A percentile compares a stretch with the other conserved stretches of the same genome.
Conservation (phyloP, 2,113 vertebrate genomes). For the Macaca mulatta region DNA sequence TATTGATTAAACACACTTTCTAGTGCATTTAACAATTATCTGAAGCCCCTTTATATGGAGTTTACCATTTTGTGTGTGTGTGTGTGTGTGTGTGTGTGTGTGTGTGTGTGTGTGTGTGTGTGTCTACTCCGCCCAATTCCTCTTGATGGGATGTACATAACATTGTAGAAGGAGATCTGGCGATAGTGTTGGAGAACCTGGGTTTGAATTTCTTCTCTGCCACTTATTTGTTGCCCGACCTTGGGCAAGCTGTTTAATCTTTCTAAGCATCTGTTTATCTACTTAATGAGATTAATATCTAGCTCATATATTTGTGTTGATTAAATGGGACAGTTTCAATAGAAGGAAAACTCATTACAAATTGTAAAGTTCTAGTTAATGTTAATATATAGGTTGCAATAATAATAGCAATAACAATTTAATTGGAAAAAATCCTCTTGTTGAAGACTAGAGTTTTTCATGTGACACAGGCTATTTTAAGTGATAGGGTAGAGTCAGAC, state of each 20-base stretch:
- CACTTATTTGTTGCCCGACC: neutral
- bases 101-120: neutral
- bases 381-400: neutral
- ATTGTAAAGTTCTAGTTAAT: neutral
- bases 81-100: no score
- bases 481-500: neutral
- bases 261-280: neutral
- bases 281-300: neutral
- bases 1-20: neutral
- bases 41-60: neutral
- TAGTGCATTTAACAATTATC: neutral
- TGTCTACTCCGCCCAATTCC: neutral
- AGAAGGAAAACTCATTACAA: neutral
- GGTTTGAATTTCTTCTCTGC: neutral
- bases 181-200: neutral
- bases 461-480: neutral
- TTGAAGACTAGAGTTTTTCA: neutral
- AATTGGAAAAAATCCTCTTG: neutral
- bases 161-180: neutral
- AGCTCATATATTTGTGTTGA: neutral
- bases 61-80: neutral
- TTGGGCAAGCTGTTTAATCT: neutral
- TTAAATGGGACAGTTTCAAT: neutral
- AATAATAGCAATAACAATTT: neutral
- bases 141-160: rapidly evolving